Conservation (phyloP, 1,140 invertebrate genomes). For the Leptinotarsa undecemlineata region DNA sequence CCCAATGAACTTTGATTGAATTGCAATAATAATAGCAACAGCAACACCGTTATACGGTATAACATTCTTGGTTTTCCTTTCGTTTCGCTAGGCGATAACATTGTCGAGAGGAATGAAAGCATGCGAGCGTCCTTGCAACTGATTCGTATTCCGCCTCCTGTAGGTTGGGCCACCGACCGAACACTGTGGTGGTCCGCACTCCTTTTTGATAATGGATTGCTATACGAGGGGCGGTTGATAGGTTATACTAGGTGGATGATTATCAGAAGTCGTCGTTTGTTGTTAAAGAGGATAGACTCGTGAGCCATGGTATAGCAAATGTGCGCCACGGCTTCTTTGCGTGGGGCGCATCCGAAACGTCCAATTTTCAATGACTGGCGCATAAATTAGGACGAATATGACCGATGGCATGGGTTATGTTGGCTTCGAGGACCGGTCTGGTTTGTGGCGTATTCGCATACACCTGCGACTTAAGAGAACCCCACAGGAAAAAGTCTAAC, state of each 20-base stretch:
- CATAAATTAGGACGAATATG: no score
- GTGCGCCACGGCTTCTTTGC: no score
- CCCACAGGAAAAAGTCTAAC: no score
- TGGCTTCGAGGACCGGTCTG: no score
- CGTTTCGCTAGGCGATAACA: background rate
- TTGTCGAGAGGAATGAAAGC: background rate
- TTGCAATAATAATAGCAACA: conserved; percentile 7
- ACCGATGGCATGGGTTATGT: no score
- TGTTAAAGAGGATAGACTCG: no score
- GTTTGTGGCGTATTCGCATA: no score
- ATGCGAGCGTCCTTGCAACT: background rate
- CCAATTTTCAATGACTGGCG: no score
- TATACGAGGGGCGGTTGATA: background rate
- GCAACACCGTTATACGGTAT: background rate
- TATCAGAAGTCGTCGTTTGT: no score
- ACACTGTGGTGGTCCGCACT: background rate
- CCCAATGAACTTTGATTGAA: conserved; percentile 8
- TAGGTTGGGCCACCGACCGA: background rate
- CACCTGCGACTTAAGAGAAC: no score
- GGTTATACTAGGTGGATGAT: background rate
- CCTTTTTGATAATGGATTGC: background rate
- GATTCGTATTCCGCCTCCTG: background rate
- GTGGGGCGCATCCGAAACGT: no score
- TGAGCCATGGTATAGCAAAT: no score
- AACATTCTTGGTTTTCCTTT: conserved; percentile 3